Base-by-base conservation (phyloP, 2,888 invertebrate species). In the Hedya salicella region DNA sequence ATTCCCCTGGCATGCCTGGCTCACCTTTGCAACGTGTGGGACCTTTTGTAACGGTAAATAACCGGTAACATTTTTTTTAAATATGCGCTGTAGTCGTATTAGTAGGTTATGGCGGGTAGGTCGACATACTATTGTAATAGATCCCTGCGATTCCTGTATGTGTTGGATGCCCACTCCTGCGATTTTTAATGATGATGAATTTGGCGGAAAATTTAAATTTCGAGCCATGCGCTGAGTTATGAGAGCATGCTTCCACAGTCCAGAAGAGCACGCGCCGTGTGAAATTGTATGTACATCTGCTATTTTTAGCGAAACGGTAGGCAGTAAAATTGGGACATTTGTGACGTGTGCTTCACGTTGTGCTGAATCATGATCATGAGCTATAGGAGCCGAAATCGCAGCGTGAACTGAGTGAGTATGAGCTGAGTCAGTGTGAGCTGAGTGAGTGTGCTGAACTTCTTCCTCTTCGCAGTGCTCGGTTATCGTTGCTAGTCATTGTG, bases 221-320 rank as follows among this genome's bases (percentile, higher is more conserved):
- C 50, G 50, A 32, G 50, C 50, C 50, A 50, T 32, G 50, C 50
- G 50, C 32, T 50, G 32, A 32, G 50, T 50, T 11, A 50, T 50
- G 16, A 50, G 50, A 9, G 17, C 32, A 50, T 52, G 19, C 52
- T 52, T 0, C 39, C 52, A 4, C 52, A 52, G 32, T 52, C 17
- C 19, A 52, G 17, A 0, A 52, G 13, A 1, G 52, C 52, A 13
- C 52, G 52, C 0, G 36, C 36, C 17, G 52, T 19, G 13, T 52
- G 52, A 13, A n/a, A 52, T 4, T 39, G 36, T 36, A 13, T 39
- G 36, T 19, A 17, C 39, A 19, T 13, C 13, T 36, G 36, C 36
- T 25, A 25, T 25, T 25, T 25, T 25, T 25, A 25, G 25, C 25
- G 25, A 25, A 6, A 25, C 25, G 25, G 52, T 52, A 13, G 52